Evolutionary conservation across 2,888 invertebrate genomes (phyloP), one percentile per base, ranked within the genome.

Genomic region (Frankliniella fusca): DNA sequence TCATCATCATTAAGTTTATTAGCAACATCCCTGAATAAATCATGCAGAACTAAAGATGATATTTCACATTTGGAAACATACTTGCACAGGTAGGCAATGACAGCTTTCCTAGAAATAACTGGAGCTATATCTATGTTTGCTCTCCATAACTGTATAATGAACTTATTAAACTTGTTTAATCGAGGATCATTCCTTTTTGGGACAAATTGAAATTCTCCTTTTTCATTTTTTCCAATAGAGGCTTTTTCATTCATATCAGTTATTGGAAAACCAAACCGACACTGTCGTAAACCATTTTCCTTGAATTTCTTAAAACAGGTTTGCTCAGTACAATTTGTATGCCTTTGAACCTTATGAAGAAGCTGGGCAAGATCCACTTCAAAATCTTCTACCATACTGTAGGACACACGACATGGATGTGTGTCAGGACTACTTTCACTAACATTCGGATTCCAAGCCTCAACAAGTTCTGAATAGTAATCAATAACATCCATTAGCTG

Each of bases 1-100:
- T 79, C 48, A 18, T 81, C 28, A 20, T 65, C 12, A 15, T 83
- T 23, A 10, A 65, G 20, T 20, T 2, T n/a, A n/a, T 7, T 65
- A 20, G 23, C n/a, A n/a, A 65, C 23, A 3, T 3, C 23, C 15
- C n/a, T 65, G 10, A 65, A n/a, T 5, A 20, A n/a, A 5, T 65
- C 65, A 65, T 65, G 10, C 3, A 65, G 2, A n/a, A 23, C 23
- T n/a, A 3, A 2, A 5, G 65, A 83, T 49, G n/a, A 11, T 7
- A 50, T 54, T 49, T 84, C 83, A 27, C 81, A 38, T 48, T 84
- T 84, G 27, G 83, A 23, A 3, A 81, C 81, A 83, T 84, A 83
- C 23, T 84, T 83, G n/a, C 83, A 80, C n/a, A 84, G 83, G 48
- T 84, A 84, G n/a, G 80, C 61, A 50, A 81, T 27, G 15, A 84